These are phyloP conservation scores for Volucella inanis DNA, from an alignment of 2,888 invertebrate genomes.

Conservation along the genomic window DNA sequence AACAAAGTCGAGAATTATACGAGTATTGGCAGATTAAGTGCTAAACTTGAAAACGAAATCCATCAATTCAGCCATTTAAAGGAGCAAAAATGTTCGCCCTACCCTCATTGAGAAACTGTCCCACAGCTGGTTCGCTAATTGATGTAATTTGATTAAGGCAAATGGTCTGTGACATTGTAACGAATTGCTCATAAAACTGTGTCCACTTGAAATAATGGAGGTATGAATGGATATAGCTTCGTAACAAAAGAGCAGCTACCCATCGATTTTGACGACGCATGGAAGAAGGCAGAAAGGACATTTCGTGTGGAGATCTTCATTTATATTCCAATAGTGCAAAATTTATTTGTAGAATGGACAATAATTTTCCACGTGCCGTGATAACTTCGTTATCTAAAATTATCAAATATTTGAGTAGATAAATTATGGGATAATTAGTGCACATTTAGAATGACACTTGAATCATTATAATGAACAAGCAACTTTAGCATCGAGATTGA, in stretches of 20 bases:
- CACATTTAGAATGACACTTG: too few species aligned
- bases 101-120: background rate
- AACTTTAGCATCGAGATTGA: too few species aligned
- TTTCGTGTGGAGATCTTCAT: too few species aligned
- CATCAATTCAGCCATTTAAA: conserved; percentile 1
- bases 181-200: background rate
- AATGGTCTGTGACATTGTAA: conserved; percentile 2
- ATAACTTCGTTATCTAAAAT: too few species aligned
- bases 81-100: background rate
- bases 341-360: too few species aligned
- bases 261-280: background rate
- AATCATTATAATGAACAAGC: too few species aligned
- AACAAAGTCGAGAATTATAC: background rate
- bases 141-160: conserved; percentile 14
- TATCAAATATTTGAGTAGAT: too few species aligned
- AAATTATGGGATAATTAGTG: too few species aligned
- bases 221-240: background rate
- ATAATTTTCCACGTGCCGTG: too few species aligned
- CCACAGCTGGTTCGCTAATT: conserved; percentile 1
- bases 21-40: conserved; percentile 13
- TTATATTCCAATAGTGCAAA: too few species aligned
- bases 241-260: conserved; percentile 4
- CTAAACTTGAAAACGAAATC: background rate
- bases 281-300: too few species aligned
- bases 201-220: background rate